Evolutionary conservation across 2,797 vertebrate genomes (phyloP).

Genomic region (Gambelia wislizenii): DNA sequence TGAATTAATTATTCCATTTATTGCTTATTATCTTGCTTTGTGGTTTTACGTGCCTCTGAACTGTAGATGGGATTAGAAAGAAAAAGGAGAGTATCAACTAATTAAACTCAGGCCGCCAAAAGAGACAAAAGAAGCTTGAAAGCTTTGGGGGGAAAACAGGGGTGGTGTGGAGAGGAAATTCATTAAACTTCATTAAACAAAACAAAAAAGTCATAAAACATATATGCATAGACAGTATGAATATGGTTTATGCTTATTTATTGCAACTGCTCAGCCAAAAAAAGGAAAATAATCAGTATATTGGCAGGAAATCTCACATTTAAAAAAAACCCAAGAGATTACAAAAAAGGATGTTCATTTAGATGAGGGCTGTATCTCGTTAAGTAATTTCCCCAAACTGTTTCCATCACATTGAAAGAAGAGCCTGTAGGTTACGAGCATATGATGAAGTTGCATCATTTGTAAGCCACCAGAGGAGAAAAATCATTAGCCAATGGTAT

Average conservation of each 20-base stretch:
- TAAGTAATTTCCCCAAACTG: conserved; percentile 56
- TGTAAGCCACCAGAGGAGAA: conserved; percentile 30
- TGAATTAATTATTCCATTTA: conserved; percentile 79
- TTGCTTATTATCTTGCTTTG: conserved; percentile 77
- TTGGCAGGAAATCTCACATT: conserved; percentile 53
- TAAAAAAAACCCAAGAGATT: conserved; percentile 31
- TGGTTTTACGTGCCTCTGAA: conserved; percentile 73
- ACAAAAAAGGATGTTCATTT: conserved; percentile 34
- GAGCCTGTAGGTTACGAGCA: background rate
- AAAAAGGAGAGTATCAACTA: conserved; percentile 66
- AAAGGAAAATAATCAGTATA: conserved; percentile 18
- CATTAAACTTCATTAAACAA: conserved; percentile 46
- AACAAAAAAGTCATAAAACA: conserved; percentile 23
- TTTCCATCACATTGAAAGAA: conserved; percentile 9
- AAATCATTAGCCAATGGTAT: conserved; percentile 11
- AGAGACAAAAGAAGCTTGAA: conserved; percentile 54
- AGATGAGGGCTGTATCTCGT: conserved; percentile 21
- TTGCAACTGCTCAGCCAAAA: conserved; percentile 47
- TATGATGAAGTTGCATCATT: conserved; percentile 13
- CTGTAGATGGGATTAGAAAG: conserved; percentile 72
- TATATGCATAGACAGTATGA: conserved; percentile 36
- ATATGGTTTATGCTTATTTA: conserved; percentile 46
- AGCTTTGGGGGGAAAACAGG: conserved; percentile 44
- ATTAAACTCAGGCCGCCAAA: conserved; percentile 74
- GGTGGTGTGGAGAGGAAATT: conserved; percentile 43